A percentile compares a stretch with the other conserved stretches of the same genome.
These are phyloP conservation scores for Drosophila melanosoma DNA, from an alignment of 2,888 invertebrate genomes.

Conservation along the genomic window DNA sequence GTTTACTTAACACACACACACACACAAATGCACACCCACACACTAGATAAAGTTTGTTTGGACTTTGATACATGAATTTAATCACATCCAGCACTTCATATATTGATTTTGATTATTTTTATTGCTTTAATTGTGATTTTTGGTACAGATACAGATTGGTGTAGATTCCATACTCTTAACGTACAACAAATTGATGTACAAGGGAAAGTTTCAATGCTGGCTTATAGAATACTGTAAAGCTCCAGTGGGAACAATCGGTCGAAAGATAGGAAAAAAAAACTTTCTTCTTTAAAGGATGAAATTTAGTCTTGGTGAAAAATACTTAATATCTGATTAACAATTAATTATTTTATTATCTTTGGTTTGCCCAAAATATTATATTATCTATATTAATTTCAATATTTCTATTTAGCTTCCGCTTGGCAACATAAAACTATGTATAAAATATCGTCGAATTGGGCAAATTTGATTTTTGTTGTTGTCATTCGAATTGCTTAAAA, in stretches of 20 bases:
- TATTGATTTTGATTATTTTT: neutral
- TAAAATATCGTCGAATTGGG: neutral
- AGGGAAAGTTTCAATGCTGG: neutral
- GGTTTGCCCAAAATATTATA: no score
- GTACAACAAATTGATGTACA: neutral
- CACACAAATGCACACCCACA: neutral
- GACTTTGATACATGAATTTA: neutral
- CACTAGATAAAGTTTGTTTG: neutral
- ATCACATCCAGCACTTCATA: neutral
- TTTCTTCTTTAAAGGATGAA: neutral
- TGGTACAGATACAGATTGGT: neutral
- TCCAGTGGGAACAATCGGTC: neutral
- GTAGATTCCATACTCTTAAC: neutral
- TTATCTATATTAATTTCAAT: no score
- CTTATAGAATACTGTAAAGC: neutral
- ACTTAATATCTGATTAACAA: neutral
- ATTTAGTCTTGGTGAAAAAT: neutral
- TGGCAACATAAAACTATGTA: neutral
- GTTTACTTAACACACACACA: neutral
- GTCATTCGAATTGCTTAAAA: neutral
- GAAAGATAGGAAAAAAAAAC: neutral
- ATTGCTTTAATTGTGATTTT: neutral
- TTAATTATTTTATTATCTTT: no score
- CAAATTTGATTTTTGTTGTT: neutral
- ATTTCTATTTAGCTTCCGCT: neutral